These are phyloP conservation scores for Noctilio leporinus DNA, from an alignment of 2,113 vertebrate species.

Conservation along the genomic window DNA sequence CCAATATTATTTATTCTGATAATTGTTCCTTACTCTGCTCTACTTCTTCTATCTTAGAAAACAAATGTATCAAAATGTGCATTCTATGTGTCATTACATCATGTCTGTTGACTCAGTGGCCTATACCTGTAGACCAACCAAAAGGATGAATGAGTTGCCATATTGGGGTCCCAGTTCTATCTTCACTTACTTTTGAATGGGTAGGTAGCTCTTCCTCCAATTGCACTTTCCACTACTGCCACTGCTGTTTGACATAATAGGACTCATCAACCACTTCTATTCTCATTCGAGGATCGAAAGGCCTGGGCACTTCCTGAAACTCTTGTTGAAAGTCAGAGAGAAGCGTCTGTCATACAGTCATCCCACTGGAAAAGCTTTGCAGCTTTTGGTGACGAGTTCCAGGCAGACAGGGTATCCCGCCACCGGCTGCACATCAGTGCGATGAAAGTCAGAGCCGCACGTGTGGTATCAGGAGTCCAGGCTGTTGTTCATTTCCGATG, in stretches of 20 bases:
- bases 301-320: slow-evolving; percentile 90
- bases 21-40: slow-evolving; percentile 88
- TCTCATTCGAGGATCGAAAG: slow-evolving; percentile 90
- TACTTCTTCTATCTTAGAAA: slow-evolving; percentile 89
- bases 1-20: slow-evolving; percentile 90
- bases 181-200: slow-evolving; percentile 89
- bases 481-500: slow-evolving; percentile 87
- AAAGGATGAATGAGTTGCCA: slow-evolving; percentile 88
- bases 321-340: slow-evolving; percentile 88
- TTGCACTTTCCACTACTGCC: slow-evolving; percentile 87
- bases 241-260: slow-evolving; percentile 87
- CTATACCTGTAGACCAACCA: slow-evolving; percentile 90
- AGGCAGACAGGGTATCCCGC: slow-evolving; percentile 87
- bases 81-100: slow-evolving; percentile 88
- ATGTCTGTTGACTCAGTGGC: slow-evolving; percentile 89
- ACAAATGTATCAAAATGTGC: slow-evolving; percentile 86
- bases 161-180: slow-evolving; percentile 91
- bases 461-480: slow-evolving; percentile 89
- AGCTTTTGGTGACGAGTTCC: slow-evolving; percentile 92
- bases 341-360: slow-evolving; percentile 91
- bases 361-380: slow-evolving; percentile 92
- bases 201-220: slow-evolving; percentile 81
- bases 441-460: slow-evolving; percentile 87
- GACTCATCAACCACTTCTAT: slow-evolving; percentile 91
- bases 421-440: slow-evolving; percentile 87